Conservation (phyloP, 2,113 vertebrate genomes). For the Sigmodon hispidus region DNA sequence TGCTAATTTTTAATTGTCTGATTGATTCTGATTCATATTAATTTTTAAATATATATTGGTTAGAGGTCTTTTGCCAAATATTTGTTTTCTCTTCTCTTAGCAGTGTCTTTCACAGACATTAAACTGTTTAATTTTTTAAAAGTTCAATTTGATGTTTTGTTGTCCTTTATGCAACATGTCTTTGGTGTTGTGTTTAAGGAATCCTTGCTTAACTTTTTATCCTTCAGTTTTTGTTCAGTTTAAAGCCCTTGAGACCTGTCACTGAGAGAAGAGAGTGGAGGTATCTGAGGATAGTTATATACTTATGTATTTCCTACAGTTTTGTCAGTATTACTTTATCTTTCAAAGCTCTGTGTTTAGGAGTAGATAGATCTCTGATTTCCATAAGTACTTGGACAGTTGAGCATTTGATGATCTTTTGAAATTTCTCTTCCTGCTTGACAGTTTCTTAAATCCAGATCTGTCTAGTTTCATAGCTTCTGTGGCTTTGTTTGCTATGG, state of each 20-base stretch:
- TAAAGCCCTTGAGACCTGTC: not conserved
- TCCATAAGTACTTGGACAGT: not conserved
- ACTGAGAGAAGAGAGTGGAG: not conserved
- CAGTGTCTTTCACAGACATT: not conserved
- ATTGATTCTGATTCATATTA: constrained; percentile 28
- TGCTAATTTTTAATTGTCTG: not conserved
- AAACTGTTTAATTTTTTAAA: constrained; percentile 2
- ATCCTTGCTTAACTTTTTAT: constrained; percentile 14
- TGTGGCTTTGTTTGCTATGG: not conserved
- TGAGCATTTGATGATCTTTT: not conserved
- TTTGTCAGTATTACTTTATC: not conserved
- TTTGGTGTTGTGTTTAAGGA: constrained; percentile 13
- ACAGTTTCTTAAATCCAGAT: constrained; percentile 29
- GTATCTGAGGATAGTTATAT: not conserved
- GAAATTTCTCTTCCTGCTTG: not conserved
- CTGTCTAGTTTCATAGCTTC: not conserved
- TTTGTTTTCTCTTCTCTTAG: not conserved
- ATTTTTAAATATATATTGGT: not conserved
- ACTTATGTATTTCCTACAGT: not conserved
- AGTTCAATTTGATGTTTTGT: constrained; percentile 1
- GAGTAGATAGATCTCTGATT: not conserved
- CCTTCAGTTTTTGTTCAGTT: not conserved
- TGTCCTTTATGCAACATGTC: not conserved
- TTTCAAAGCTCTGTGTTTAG: constrained; percentile 27
- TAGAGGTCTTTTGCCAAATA: constrained; percentile 24